phyloP scores from a whole-genome alignment of 2,797 vertebrate genomes.

The Delichon dasypus region DNA sequence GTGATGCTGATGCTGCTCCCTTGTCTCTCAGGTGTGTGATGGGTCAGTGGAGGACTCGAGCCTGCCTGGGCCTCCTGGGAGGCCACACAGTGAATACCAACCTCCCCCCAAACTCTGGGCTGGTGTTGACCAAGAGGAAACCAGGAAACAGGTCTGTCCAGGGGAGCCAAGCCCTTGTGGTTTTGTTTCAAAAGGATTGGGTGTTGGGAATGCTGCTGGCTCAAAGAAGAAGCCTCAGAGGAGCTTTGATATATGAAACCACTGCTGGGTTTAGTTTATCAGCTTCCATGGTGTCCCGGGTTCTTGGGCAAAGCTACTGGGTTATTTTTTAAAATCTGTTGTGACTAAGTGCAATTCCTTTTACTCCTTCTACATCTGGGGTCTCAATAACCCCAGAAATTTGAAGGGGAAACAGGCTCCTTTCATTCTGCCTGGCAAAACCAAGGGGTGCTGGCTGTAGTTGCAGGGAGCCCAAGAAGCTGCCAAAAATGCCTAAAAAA shows the following conservation, averaged over 20 bases:
- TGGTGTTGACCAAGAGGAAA: constrained; percentile 79
- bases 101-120: constrained; percentile 72
- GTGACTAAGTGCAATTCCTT: accelerated
- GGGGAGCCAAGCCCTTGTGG: neutral
- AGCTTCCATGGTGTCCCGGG: neutral
- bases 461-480: neutral
- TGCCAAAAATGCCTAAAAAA: neutral
- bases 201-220: neutral
- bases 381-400: neutral
- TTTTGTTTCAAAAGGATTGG: neutral
- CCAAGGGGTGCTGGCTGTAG: neutral
- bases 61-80: neutral
- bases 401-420: neutral
- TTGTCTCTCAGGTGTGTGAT: constrained; percentile 67
- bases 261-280: neutral
- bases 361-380: neutral
- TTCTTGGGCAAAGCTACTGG: neutral
- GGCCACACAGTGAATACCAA: constrained; percentile 12
- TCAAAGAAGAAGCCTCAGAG: neutral
- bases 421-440: neutral
- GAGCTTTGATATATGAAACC: neutral
- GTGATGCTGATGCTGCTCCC: neutral
- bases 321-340: neutral
- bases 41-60: neutral
- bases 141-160: constrained; percentile 81